phyloP scores from a whole-genome alignment of 2,797 vertebrate genomes.

The Chaenodraco wilsoni region DNA sequence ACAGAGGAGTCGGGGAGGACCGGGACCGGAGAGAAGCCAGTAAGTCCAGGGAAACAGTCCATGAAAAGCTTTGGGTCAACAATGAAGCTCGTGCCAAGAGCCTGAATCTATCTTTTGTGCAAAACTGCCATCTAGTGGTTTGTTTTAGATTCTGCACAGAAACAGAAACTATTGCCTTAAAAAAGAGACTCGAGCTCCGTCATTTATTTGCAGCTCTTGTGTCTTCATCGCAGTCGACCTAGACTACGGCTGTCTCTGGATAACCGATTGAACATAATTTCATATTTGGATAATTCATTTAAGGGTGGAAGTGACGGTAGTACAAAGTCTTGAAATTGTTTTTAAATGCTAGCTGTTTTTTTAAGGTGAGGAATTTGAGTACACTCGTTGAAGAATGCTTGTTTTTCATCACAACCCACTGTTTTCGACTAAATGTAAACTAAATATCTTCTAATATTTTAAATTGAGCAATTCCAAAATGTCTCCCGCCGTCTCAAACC shows the following conservation, averaged over 20 bases:
- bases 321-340: too few species aligned
- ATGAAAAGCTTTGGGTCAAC: not conserved
- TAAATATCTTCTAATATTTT: too few species aligned
- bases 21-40: slow-evolving; percentile 75
- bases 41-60: slow-evolving; percentile 39
- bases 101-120: not conserved
- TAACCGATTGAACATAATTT: not conserved
- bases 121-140: slow-evolving; percentile 43
- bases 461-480: too few species aligned
- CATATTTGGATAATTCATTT: not conserved
- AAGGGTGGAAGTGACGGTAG: too few species aligned
- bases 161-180: not conserved
- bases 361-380: too few species aligned
- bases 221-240: not conserved
- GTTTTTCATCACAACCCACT: too few species aligned
- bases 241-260: not conserved
- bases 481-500: too few species aligned
- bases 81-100: not conserved
- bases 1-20: slow-evolving; percentile 67
- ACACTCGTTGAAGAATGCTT: too few species aligned
- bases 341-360: too few species aligned
- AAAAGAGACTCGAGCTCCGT: not conserved
- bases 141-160: not conserved
- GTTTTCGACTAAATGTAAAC: too few species aligned
- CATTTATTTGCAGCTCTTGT: not conserved